Percentiles rank a stretch among this genome's conserved stretches.
Evolutionary conservation across 30 jellyfish, hydroid and myxozoan genomes (phyloP).

Genomic region (Hydractinia echinata): DNA sequence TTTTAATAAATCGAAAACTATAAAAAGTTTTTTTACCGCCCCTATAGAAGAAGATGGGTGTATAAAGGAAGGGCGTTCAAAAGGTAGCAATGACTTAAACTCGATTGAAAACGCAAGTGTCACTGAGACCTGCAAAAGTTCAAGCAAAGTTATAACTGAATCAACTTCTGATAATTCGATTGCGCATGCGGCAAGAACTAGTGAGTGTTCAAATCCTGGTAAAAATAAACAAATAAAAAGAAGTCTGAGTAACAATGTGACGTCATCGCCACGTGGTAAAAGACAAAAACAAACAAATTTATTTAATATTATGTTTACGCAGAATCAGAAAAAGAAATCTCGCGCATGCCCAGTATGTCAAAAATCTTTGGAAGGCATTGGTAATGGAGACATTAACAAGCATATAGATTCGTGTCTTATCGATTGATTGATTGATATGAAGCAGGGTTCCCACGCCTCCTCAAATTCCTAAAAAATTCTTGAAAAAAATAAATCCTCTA

Average conservation of each 20-base stretch:
- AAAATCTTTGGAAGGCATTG: slow-evolving; percentile 36
- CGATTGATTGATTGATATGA: neutral
- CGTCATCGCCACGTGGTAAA: slow-evolving; percentile 8
- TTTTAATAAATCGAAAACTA: slow-evolving; percentile 57
- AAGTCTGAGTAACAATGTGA: slow-evolving; percentile 17
- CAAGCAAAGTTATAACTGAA: too few relatives aligned
- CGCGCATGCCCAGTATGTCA: slow-evolving; percentile 67
- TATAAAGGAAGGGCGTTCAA: neutral
- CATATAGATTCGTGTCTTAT: slow-evolving; percentile 79
- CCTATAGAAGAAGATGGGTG: neutral
- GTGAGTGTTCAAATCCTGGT: too few relatives aligned
- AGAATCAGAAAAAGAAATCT: slow-evolving; percentile 24
- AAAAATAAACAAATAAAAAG: neutral
- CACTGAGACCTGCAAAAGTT: too few relatives aligned
- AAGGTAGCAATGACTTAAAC: too few relatives aligned
- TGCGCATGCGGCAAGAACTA: too few relatives aligned
- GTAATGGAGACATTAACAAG: slow-evolving; percentile 45
- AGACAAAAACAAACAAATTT: slow-evolving; percentile 58
- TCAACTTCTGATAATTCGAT: too few relatives aligned
- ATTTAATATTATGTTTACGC: slow-evolving; percentile 7
- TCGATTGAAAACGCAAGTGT: too few relatives aligned
- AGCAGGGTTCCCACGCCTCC: too few relatives aligned
- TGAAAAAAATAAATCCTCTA: too few relatives aligned
- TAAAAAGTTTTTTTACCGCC: slow-evolving; percentile 60
- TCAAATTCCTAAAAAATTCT: too few relatives aligned